Evolutionary conservation across 1,140 invertebrate genomes (phyloP).

Genomic region (Trichonephila clavata): DNA sequence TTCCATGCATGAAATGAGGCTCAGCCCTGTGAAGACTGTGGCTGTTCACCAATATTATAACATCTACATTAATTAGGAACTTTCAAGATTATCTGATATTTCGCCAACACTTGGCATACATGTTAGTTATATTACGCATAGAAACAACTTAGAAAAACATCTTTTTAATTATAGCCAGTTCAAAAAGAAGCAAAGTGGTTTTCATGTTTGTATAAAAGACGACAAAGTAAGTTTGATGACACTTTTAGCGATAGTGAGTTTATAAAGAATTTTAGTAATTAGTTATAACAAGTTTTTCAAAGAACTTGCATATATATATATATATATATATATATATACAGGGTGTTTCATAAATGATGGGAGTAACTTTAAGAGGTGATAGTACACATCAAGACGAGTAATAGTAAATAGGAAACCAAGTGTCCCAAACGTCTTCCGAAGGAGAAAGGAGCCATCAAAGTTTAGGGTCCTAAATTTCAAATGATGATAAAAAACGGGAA

Average conservation of each 20-base stretch:
- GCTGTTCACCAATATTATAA: neutral
- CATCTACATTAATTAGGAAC: constrained; percentile 27
- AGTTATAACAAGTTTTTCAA: neutral
- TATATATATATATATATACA: no score
- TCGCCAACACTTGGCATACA: neutral
- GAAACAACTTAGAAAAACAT: neutral
- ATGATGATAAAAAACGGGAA: no score
- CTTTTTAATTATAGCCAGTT: neutral
- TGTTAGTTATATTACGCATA: neutral
- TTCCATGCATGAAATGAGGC: neutral
- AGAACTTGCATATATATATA: no score
- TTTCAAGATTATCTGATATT: neutral
- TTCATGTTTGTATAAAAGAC: neutral
- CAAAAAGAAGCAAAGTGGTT: neutral
- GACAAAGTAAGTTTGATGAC: neutral
- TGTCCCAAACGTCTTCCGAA: no score
- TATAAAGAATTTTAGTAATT: neutral
- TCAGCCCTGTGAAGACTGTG: neutral
- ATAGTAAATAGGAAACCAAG: no score
- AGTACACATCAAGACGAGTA: no score
- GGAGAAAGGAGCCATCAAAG: no score
- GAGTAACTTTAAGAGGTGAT: no score
- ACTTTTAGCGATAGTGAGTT: neutral
- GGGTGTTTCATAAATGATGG: no score
- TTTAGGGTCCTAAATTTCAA: no score